Base-by-base conservation (phyloP, 2,888 invertebrate genomes). In the Xanthia togata region DNA sequence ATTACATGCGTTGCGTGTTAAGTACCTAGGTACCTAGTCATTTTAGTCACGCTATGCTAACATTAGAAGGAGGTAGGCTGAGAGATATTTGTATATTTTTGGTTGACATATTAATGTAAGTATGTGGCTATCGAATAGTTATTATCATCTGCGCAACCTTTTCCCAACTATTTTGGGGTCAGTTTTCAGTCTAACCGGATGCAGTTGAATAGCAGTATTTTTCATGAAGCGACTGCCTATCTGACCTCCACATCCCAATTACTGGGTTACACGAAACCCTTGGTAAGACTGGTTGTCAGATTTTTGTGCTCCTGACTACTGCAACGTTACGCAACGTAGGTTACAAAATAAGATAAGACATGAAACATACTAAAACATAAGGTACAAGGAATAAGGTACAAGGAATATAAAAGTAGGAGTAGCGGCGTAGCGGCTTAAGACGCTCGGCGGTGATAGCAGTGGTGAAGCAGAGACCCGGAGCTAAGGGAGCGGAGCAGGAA, bases 1-100 rank as follows among this genome's bases (percentile, higher is more conserved):
- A 73, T 79, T 63, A 50, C n/a, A 44, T n/a, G 31, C 35, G 5
- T 53, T 62, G 82, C 62, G 69, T 76, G 64, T 57, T 57, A 23
- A 59, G 20, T 50, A 63, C 31, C 31, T 31, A 11, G 6, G 38
- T 38, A 38, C 23, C 14, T 20, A 70, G 1, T 59, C 12, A 50
- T 41, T 71, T 63, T 44, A 50, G 59, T 60, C 68, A 82, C 63
- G 70, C 63, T 64, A 71, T 65, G 62, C 2, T 47, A 35, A 71
- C 47, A 55, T 69, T 69, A 73, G 50, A 79, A 73, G 67, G 50
- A n/a, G 31, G 60, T 72, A 31, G 53, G 31, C 31, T 59, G 44
- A 47, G 5, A 55, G 47, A 44, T 72, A 31, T 65, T 31, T 59
- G 11, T 53, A n/a, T 17, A 57, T n/a, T 57, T 6, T n/a, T 57